A percentile compares a stretch with the other conserved stretches of the same genome.
Evolutionary conservation across 2,797 vertebrate species (phyloP).

Genomic region (Semotilus atromaculatus): DNA sequence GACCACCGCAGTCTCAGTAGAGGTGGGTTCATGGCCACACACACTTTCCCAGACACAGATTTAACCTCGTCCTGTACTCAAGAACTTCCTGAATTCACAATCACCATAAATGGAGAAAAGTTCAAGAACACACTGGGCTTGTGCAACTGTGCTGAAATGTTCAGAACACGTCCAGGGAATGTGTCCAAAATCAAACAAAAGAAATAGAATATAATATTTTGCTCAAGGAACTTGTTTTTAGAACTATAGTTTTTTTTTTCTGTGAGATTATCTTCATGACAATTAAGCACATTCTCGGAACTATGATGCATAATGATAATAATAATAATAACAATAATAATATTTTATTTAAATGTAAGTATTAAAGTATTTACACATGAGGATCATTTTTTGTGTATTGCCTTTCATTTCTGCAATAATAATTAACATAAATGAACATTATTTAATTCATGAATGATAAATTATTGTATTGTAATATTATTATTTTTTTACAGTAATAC

Average conservation of each 20-base stretch:
- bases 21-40: constrained; percentile 76
- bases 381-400: neutral
- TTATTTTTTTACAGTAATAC: neutral
- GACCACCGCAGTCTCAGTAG: constrained; percentile 86
- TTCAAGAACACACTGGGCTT: neutral
- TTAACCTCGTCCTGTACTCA: neutral
- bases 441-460: neutral
- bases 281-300: neutral
- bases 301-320: neutral
- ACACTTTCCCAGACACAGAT: neutral
- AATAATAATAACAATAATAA: neutral
- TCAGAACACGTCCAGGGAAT: neutral
- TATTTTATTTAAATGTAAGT: neutral
- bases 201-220: neutral
- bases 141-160: neutral
- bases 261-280: neutral
- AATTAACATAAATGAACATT: neutral
- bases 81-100: neutral
- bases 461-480: neutral
- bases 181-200: neutral
- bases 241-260: no score
- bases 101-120: constrained; percentile 27
- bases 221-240: neutral
- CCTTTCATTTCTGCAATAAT: neutral
- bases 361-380: neutral